Evolutionary conservation across 2,888 invertebrate species (phyloP), one percentile per base, ranked within the genome.

Genomic region (Auanema freiburgensis): DNA sequence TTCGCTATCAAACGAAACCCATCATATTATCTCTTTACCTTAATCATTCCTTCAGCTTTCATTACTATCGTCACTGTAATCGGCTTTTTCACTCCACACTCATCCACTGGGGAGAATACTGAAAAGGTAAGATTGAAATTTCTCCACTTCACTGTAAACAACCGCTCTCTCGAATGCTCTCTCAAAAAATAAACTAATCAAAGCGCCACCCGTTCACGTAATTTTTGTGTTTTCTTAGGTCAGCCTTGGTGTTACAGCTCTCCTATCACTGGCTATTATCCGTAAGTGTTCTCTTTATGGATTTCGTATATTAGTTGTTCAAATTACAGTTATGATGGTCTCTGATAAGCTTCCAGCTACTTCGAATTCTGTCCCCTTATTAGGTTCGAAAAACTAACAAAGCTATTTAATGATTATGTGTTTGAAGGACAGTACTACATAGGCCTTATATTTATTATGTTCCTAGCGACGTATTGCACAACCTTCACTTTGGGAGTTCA

Each of bases 51-150:
- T 0, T 79, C 79, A 1, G 79, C 80, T 4, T 80, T 83, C 59
- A 83, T 83, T 62, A 82, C 80, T 8, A 79, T 80, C 21, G 81
- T 83, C 49, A 83, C 82, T 0, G 79, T 83, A 14, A 79, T 83
- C 63, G 83, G 83, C 25, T 83, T 80, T 55, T 83, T 83, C 68
- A 83, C 81, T 1, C 82, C 83, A 1, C 80, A 83, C 57, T 79
- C 79, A 0, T 76, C 79, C 6, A 81, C 80, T 1, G 83, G 83
- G 21, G 83, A 83, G 59, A 83, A 83, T 59, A 79, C 79, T 8
- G 83, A 83, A 60, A 83, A 83, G 67, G 80, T 77, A 12, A 56
- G 40, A 40, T 14, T 18, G 44, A 46, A 53, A 6, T 24, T 25
- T 63, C n/a, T 5, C 8, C 11, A 11, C 24, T 57, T 66, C 8